Base-by-base conservation (phyloP, 2,113 vertebrate genomes). In the Crotalus viridis region DNA sequence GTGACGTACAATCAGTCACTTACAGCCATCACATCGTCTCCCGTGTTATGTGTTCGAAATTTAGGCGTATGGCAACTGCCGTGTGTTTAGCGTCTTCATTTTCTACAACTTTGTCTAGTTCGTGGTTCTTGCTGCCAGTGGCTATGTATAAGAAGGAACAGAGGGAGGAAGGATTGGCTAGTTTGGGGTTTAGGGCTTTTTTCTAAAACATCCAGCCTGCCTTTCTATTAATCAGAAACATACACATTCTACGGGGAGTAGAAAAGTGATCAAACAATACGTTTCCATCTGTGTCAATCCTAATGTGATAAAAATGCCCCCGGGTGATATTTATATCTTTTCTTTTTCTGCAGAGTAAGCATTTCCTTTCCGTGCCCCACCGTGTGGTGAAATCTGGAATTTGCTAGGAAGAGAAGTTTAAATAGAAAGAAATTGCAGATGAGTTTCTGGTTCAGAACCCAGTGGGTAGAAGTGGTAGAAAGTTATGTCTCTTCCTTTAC, bases 361-460 rank as follows among this genome's bases (percentile, higher is more conserved):
- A 54, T 93, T 90, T 90, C 13, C 43, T 43, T 33, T 0, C 8
- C 26, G 22, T 12, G 46, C 48, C 17, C 92, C 92, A 48, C 56
- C 92, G 26, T 90, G 92, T 93, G 92, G 92, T 22, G 15, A 46
- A 33, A 52, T 43, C 48, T 64, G 89, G 74, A 21, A 90, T n/a
- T 93, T 56, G 7, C 64, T 55, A 89, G 13, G 17, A 39, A 89
- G 33, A 28, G 33, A 51, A 59, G 15, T 24, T 57, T 21, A 15
- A 88, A 26, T 2, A 28, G 39, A 39, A 10, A 15, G 87, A 56
- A 39, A 26, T 5, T 55, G 64, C 57, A 21, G 74, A 81, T 21
- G 17, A 21, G 39, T 43, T 19, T 7, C 7, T 19, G n/a, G 19
- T 81, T 39, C 17, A 21, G 74, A 39, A 33, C 33, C 13, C 39